Percentiles rank a stretch among this genome's conserved stretches.
phyloP scores from a whole-genome alignment of 92 coral and sea anemone species.

The Bergia puertoricense region DNA sequence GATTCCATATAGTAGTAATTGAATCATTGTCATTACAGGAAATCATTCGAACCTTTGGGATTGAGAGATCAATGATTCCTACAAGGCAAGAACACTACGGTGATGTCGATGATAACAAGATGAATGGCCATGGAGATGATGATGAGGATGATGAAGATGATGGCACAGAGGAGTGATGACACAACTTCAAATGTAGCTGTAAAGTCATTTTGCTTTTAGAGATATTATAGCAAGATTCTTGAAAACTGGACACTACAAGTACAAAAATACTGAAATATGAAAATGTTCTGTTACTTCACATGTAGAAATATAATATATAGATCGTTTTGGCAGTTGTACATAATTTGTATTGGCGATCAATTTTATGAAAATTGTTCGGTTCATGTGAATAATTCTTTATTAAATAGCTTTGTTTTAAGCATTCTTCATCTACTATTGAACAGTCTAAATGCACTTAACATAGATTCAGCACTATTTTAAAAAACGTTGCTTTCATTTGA shows the following conservation, averaged over 20 bases:
- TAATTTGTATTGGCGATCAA: too few relatives aligned
- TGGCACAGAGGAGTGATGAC: not conserved
- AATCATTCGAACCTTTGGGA: conserved; percentile 21
- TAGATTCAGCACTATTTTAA: too few relatives aligned
- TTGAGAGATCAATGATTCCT: conserved; percentile 38
- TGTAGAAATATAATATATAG: too few relatives aligned
- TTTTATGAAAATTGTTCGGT: too few relatives aligned
- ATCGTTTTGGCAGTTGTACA: not conserved
- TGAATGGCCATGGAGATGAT: conserved; percentile 7
- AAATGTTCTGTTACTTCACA: not conserved
- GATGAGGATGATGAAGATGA: conserved; percentile 15
- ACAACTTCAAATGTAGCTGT: not conserved
- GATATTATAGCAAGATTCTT: not conserved
- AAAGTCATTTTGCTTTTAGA: not conserved
- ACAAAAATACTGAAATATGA: not conserved
- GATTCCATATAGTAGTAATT: not conserved
- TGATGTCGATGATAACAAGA: not conserved
- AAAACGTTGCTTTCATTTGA: too few relatives aligned
- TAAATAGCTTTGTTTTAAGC: too few relatives aligned
- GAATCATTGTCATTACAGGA: not conserved
- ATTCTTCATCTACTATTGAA: too few relatives aligned
- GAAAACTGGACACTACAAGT: not conserved
- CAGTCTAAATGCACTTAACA: too few relatives aligned
- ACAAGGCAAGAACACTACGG: conserved; percentile 27
- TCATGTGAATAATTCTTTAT: too few relatives aligned